Percentiles rank a stretch among this genome's conserved stretches.
phyloP scores from a whole-genome alignment of 2,113 vertebrate species.

The Ciconia stormi region DNA sequence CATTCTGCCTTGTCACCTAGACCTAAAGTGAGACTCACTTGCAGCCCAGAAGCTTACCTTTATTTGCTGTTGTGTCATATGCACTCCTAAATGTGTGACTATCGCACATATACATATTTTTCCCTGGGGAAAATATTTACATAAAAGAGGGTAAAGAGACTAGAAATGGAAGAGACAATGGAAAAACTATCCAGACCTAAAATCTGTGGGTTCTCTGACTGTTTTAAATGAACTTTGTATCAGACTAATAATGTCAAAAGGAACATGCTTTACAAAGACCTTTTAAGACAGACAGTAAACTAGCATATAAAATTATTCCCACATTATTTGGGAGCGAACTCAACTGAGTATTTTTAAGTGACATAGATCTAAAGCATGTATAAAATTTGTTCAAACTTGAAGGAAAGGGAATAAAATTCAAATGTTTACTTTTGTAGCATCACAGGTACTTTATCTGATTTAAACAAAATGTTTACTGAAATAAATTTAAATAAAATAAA shows the following conservation, averaged over 20 bases:
- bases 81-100: not conserved
- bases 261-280: not conserved
- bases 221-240: not conserved
- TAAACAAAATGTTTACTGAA: not conserved
- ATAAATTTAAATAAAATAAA: not conserved
- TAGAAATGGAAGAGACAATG: not conserved
- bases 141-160: not conserved
- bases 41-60: not conserved
- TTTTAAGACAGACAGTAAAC: not conserved
- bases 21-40: not conserved
- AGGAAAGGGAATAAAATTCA: not conserved
- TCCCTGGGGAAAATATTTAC: not conserved
- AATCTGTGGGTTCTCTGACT: not conserved
- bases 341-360: not conserved
- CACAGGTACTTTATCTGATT: not conserved
- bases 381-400: not conserved
- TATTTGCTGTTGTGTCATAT: not conserved
- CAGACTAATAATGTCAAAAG: not conserved
- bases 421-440: not conserved
- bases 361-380: not conserved
- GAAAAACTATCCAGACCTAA: not conserved
- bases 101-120: not conserved
- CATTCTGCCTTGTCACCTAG: not conserved
- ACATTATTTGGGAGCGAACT: not conserved
- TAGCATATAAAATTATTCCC: not conserved